Evolutionary conservation across 1,140 invertebrate species (phyloP), one percentile per base, ranked within the genome.

Genomic region (Diabrotica virgifera): DNA sequence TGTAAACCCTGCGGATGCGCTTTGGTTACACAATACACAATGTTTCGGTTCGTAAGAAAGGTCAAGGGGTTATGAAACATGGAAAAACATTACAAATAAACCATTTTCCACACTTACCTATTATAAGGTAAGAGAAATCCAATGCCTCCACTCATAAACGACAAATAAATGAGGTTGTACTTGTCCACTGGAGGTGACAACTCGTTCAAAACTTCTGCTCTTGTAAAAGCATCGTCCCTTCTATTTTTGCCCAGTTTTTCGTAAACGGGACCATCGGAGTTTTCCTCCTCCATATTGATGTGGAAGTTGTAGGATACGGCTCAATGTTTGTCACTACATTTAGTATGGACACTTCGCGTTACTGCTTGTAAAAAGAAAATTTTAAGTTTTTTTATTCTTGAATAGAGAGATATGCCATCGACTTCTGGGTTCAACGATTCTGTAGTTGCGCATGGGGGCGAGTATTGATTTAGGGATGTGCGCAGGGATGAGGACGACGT

Each of bases 101-200:
- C n/a, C 5, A 5, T 52, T 24, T 24, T 24, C 24, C 4, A 24
- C 24, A 24, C 36, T 76, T 75, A 92, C 91, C 90, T 93, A 82
- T 95, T 95, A 79, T 95, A 96, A 0, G 94, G 94, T 36, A 96
- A 80, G 9, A 96, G 84, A 75, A 96, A 96, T 13, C 93, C 94
- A 67, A 91, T 88, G n/a, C 94, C 94, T 46, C 92, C 92, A 36
- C 94, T 80, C 6, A 95, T 82, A 51, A 96, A 83, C 0, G 91
- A 87, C 57, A 93, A 76, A 75, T 94, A 95, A 57, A 95, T 89
- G 14, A 86, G 84, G 77, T 90, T 89, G 77, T 86, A 89, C 71
- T 86, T 85, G 80, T 93, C 90, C 62, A 88, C 85, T 8, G 90
- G 91, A 35, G 89, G 88, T 9, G 86, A 84, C 61, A 86, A 73